A percentile compares a stretch with the other conserved stretches of the same genome.
phyloP scores from a whole-genome alignment of 2,888 invertebrate species.

The Cinara cedri region DNA sequence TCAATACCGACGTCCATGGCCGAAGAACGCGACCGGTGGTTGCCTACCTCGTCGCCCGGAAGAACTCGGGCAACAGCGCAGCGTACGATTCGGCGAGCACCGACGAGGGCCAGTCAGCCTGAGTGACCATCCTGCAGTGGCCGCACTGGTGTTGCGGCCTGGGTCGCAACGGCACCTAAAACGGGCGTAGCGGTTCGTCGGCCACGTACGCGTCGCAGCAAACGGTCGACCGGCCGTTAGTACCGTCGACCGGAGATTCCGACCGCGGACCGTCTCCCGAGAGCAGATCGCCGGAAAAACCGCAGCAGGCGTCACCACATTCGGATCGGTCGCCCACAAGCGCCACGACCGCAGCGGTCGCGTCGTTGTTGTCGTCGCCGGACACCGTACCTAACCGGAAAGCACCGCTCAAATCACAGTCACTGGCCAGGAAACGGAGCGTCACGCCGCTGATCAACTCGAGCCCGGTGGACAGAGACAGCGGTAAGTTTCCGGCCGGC shows the following conservation, averaged over 20 bases:
- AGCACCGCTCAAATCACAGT: constrained; percentile 51
- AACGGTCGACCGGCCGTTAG: constrained; percentile 62
- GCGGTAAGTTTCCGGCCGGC: constrained; percentile 56
- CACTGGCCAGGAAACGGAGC: constrained; percentile 59
- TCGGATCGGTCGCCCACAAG: constrained; percentile 11
- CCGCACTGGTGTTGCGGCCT: too few relatives aligned
- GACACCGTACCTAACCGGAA: constrained; percentile 60
- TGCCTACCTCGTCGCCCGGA: too few relatives aligned
- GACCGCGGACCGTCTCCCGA: constrained; percentile 59
- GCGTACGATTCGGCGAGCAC: too few relatives aligned
- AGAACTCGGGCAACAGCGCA: too few relatives aligned
- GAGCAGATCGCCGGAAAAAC: constrained; percentile 59
- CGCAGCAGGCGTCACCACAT: constrained; percentile 59
- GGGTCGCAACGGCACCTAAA: constrained; percentile 34
- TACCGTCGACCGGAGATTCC: constrained; percentile 65
- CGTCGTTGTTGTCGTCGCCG: constrained; percentile 59
- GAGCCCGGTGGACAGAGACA: constrained; percentile 68
- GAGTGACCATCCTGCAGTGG: too few relatives aligned
- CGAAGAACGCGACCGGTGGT: too few relatives aligned
- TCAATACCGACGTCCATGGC: too few relatives aligned
- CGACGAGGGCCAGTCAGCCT: too few relatives aligned
- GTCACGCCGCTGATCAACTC: constrained; percentile 73
- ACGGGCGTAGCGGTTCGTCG: constrained; percentile 64
- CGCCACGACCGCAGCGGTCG: background rate
- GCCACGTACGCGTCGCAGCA: constrained; percentile 64